These are phyloP conservation scores for Brachionus manjavacas DNA, from an alignment of 1,140 invertebrate genomes.

Conservation along the genomic window DNA sequence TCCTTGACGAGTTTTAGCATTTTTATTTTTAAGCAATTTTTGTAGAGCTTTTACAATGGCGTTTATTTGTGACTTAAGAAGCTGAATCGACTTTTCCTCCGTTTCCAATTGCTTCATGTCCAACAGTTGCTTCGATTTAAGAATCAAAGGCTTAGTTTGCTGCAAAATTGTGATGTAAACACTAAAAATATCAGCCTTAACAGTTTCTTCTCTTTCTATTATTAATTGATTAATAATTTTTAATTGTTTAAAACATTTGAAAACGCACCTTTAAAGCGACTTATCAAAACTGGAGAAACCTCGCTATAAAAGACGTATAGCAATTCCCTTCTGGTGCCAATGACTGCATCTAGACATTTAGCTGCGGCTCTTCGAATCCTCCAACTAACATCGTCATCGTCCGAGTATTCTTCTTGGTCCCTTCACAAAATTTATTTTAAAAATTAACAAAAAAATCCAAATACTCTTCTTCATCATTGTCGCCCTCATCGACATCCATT, in stretches of 20 bases:
- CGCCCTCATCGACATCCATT: conserved; percentile 65
- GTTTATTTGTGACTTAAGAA: conserved; percentile 63
- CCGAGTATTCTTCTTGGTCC: conserved; percentile 87
- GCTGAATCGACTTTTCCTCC: conserved; percentile 33
- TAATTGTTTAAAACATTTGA: conserved; percentile 27
- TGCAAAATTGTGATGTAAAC: conserved; percentile 86
- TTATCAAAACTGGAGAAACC: conserved; percentile 81
- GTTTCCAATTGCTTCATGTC: not conserved
- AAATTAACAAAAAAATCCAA: conserved; percentile 42
- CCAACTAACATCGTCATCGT: conserved; percentile 99
- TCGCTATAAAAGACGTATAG: conserved; percentile 74
- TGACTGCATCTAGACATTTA: conserved; percentile 91
- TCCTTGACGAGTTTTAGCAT: conserved; percentile 83
- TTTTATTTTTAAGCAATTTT: conserved; percentile 84
- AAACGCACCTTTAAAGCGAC: conserved; percentile 76
- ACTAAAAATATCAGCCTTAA: conserved; percentile 94
- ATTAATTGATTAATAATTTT: conserved; percentile 39
- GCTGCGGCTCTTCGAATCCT: conserved; percentile 88
- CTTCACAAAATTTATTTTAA: conserved; percentile 51
- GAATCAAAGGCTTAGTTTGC: conserved; percentile 68
- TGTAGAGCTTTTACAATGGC: conserved; percentile 80
- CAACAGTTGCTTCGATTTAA: not conserved
- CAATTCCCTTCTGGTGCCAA: conserved; percentile 82
- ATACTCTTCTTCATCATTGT: conserved; percentile 61
- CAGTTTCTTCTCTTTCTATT: conserved; percentile 91